Conservation (phyloP, 2,113 vertebrate species). For the Candoia aspera region DNA sequence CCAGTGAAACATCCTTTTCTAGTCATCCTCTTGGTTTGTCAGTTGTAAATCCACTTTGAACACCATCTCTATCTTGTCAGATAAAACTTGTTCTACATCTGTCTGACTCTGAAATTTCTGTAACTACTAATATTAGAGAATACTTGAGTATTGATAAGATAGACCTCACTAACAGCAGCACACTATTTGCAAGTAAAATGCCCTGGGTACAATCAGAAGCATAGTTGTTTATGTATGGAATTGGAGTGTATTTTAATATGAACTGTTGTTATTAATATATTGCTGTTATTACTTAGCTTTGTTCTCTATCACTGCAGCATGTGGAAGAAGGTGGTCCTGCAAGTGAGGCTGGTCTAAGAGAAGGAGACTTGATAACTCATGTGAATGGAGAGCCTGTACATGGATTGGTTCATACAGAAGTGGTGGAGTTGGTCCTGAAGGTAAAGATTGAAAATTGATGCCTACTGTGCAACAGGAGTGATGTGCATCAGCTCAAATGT, state of each 20-base stretch:
- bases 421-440: conserved; percentile 97
- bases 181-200: neutral
- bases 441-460: conserved; percentile 61
- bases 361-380: conserved; percentile 96
- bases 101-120: neutral
- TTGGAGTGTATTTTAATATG: neutral
- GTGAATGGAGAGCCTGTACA: conserved; percentile 96
- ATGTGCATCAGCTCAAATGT: neutral
- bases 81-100: neutral
- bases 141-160: neutral
- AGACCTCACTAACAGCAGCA: neutral
- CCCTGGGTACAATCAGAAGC: neutral
- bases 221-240: neutral
- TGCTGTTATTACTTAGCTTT: conserved; percentile 17
- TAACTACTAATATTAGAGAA: neutral
- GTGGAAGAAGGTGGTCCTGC: conserved; percentile 92
- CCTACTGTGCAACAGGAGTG: neutral
- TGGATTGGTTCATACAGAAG: conserved; percentile 95
- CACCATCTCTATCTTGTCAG: neutral
- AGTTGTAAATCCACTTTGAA: neutral
- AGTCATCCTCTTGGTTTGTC: no score
- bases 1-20: no score
- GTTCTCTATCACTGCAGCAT: conserved; percentile 76
- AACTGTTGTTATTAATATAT: neutral
- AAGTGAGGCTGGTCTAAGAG: conserved; percentile 88